A percentile compares a stretch with the other conserved stretches of the same genome.
Evolutionary conservation across 2,797 vertebrate genomes (phyloP).

Genomic region (Mus spretus): DNA sequence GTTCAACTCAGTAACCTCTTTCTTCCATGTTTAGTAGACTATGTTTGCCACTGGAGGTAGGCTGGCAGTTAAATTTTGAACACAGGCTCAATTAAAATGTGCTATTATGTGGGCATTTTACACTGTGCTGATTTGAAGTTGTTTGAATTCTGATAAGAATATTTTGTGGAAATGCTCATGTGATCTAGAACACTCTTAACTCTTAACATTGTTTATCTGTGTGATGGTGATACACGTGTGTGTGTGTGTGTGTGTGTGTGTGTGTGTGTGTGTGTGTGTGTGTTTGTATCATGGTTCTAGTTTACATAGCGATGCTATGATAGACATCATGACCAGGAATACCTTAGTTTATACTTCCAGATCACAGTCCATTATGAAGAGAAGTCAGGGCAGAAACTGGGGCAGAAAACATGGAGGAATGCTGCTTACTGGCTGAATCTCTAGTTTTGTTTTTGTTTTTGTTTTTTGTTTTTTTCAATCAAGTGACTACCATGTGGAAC

Average conservation of each 20-base stretch:
- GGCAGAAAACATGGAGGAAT: background rate
- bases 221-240: background rate
- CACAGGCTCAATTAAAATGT: background rate
- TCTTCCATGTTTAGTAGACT: constrained; percentile 12
- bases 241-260: background rate
- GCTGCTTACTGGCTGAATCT: background rate
- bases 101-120: background rate
- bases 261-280: background rate
- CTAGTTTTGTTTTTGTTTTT: background rate
- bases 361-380: background rate
- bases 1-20: background rate
- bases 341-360: background rate
- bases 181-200: background rate
- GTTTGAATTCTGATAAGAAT: constrained; percentile 20
- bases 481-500: background rate
- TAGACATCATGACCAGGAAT: background rate
- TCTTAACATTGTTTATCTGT: constrained; percentile 25
- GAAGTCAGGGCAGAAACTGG: background rate
- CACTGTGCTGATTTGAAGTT: constrained; percentile 6
- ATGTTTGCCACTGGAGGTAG: background rate
- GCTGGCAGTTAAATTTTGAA: constrained; percentile 15
- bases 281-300: background rate
- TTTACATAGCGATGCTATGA: background rate
- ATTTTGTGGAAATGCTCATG: background rate
- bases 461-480: background rate